Conservation (phyloP, 2,888 invertebrate species). For the Pseudococcus jackbeardsleyi region DNA sequence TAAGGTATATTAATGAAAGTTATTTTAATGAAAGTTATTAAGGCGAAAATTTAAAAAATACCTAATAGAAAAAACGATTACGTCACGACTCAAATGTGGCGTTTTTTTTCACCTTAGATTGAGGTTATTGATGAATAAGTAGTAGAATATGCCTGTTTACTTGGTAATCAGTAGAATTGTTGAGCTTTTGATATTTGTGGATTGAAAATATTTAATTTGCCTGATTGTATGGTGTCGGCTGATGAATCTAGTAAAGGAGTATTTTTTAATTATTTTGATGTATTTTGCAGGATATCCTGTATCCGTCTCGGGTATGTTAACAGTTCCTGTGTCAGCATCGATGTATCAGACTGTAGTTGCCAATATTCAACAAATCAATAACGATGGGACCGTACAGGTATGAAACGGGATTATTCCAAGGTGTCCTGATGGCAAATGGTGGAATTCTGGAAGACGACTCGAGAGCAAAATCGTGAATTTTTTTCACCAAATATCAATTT, state of each 20-base stretch:
- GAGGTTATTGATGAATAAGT: neutral
- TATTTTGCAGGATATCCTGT: conserved; percentile 75
- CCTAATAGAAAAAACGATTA: neutral
- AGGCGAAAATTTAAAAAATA: neutral
- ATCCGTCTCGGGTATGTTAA: conserved; percentile 93
- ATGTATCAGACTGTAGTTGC: conserved; percentile 98
- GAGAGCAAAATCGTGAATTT: too few species aligned
- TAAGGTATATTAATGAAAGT: neutral
- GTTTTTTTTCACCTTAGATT: neutral
- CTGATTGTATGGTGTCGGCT: neutral
- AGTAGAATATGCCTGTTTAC: neutral
- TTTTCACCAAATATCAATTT: too few species aligned
- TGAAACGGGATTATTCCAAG: neutral
- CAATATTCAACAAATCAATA: conserved; percentile 84
- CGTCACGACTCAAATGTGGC: neutral
- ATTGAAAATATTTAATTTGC: conserved; percentile 12
- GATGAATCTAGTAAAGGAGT: conserved; percentile 62
- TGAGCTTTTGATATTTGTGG: conserved; percentile 11
- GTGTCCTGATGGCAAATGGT: too few species aligned
- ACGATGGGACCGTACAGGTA: conserved; percentile 83
- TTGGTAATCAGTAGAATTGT: neutral
- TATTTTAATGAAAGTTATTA: neutral
- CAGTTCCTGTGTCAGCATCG: conserved; percentile 93
- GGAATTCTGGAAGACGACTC: too few species aligned
- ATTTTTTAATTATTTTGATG: conserved; percentile 71